Conservation (phyloP, 2,113 vertebrate species). For the Passer montanus region DNA sequence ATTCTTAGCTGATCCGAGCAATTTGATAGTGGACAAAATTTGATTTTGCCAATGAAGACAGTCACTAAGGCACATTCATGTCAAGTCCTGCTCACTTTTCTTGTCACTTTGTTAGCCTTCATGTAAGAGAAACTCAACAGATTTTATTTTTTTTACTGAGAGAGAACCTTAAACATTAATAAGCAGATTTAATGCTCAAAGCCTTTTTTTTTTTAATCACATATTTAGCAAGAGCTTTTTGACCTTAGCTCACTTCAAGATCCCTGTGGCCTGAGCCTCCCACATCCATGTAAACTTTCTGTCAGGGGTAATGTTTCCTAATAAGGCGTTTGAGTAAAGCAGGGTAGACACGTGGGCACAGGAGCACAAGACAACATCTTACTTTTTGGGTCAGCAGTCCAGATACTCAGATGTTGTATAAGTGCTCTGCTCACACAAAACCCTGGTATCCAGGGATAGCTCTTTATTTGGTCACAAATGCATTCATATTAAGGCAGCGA, state of each 20-base stretch:
- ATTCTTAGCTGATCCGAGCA: background rate
- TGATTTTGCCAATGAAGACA: background rate
- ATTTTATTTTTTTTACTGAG: background rate
- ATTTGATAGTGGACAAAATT: background rate
- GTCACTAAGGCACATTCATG: accelerated
- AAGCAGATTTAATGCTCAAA: background rate
- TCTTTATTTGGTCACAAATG: background rate
- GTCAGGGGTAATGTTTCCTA: background rate
- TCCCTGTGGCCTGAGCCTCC: background rate
- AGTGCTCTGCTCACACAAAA: background rate
- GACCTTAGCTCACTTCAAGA: background rate
- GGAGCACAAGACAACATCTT: background rate
- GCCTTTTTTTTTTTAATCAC: accelerated
- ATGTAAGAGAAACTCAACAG: background rate
- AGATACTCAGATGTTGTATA: background rate
- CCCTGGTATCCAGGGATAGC: background rate
- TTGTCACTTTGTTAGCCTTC: background rate
- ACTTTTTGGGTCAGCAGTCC: background rate
- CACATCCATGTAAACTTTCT: background rate
- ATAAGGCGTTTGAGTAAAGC: background rate
- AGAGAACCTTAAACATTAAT: background rate
- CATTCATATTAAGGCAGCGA: background rate
- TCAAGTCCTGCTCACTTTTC: background rate
- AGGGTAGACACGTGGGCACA: background rate
- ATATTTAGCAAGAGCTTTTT: background rate